These are phyloP conservation scores for Emydura subglobosa DNA, from an alignment of 2,113 vertebrate species.

Conservation along the genomic window DNA sequence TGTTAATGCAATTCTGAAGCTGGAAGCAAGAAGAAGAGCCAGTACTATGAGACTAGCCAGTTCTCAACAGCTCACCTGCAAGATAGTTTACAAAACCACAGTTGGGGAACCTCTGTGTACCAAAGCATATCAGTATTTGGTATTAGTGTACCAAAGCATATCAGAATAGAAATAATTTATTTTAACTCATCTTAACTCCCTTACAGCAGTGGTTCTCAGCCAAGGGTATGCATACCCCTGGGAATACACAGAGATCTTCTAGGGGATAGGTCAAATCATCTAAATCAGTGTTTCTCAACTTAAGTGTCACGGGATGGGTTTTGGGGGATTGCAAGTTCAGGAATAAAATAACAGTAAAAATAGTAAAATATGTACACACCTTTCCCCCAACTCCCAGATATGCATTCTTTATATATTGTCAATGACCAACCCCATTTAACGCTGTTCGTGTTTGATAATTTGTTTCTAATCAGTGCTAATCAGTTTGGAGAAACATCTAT, in stretches of 20 bases:
- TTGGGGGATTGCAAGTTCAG: no score
- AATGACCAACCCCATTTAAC: conserved; percentile 56
- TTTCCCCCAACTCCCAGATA: conserved; percentile 16
- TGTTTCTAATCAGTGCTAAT: conserved; percentile 45
- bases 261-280: no score
- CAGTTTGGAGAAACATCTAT: conserved; percentile 48
- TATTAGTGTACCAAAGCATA: background rate
- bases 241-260: no score
- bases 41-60: background rate
- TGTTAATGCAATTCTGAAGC: background rate
- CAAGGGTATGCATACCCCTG: no score
- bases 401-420: background rate
- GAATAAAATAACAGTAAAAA: no score
- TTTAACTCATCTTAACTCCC: conserved; percentile 29
- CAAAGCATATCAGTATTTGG: background rate
- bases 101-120: background rate
- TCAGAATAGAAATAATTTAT: conserved; percentile 24
- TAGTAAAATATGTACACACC: background rate
- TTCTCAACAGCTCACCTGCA: background rate
- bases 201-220: no score
- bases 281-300: no score
- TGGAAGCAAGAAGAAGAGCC: background rate
- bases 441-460: conserved; percentile 47
- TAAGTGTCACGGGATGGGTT: no score
- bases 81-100: background rate